phyloP scores from a whole-genome alignment of 2,113 vertebrate genomes.

The Atractosteus spatula region DNA sequence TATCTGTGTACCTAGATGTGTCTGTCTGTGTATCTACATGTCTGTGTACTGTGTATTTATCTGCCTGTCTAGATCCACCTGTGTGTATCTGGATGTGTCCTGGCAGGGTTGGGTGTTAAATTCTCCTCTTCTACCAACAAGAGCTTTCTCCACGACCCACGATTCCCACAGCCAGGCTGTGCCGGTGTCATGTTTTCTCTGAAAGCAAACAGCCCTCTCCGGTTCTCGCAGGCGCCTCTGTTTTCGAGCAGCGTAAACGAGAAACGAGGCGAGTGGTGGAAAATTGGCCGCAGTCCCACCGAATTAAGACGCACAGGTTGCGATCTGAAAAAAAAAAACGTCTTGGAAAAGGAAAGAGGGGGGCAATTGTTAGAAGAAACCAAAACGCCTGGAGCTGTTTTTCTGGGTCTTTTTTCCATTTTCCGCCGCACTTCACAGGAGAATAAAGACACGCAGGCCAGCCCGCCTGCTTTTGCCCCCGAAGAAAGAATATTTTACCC shows the following conservation, averaged over 20 bases:
- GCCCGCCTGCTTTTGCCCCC: not conserved
- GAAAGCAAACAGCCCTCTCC: conserved; percentile 14
- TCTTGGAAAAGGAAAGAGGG: not conserved
- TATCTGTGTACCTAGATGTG: too few relatives aligned
- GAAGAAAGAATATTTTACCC: not conserved
- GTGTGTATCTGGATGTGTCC: too few relatives aligned
- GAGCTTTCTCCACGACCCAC: too few relatives aligned
- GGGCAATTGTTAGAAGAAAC: not conserved
- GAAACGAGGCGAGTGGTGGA: conserved; percentile 54
- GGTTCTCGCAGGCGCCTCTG: conserved; percentile 52
- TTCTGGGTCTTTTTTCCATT: not conserved
- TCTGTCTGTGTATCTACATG: too few relatives aligned
- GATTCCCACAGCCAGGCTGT: too few relatives aligned
- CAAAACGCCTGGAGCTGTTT: not conserved
- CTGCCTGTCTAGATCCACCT: too few relatives aligned
- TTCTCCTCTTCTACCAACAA: too few relatives aligned
- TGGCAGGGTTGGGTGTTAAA: too few relatives aligned
- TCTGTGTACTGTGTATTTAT: too few relatives aligned
- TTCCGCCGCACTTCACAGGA: not conserved
- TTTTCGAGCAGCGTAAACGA: conserved; percentile 64
- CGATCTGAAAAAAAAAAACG: conserved; percentile 26
- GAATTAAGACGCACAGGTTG: conserved; percentile 49
- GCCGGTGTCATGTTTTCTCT: too few relatives aligned
- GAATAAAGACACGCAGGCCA: conserved; percentile 11
- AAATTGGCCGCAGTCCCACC: conserved; percentile 54